phyloP scores from a whole-genome alignment of 2,797 vertebrate genomes.

The Telmatherina bonti region DNA sequence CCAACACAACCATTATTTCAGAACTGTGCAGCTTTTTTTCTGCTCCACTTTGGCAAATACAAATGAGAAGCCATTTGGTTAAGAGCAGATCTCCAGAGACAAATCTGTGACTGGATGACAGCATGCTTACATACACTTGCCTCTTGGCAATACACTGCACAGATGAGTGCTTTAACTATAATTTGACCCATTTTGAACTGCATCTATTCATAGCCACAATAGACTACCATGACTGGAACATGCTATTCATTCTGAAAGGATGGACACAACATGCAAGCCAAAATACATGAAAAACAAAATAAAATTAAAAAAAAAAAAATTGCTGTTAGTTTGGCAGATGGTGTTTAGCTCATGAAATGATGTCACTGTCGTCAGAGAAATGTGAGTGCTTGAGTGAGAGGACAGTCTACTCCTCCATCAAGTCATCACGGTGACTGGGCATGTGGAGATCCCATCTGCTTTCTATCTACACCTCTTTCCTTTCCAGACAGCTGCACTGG shows the following conservation, averaged over 20 bases:
- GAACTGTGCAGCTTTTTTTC: conserved; percentile 18
- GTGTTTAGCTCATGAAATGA: conserved; percentile 54
- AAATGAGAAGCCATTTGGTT: conserved; percentile 65
- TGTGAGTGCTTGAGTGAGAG: conserved; percentile 13
- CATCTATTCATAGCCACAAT: conserved; percentile 79
- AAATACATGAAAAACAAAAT: conserved; percentile 13
- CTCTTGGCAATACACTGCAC: conserved; percentile 81
- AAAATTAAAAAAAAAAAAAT: not conserved
- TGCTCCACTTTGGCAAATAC: conserved; percentile 59
- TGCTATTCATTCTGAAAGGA: conserved; percentile 63
- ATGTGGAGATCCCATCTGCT: conserved; percentile 74
- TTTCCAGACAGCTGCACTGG: conserved; percentile 59
- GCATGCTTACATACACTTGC: conserved; percentile 79
- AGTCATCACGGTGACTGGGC: conserved; percentile 58
- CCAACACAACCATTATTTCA: conserved; percentile 14
- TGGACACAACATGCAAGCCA: conserved; percentile 34
- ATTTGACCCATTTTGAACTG: conserved; percentile 83
- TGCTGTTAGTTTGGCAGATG: conserved; percentile 52
- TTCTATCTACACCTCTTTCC: conserved; percentile 57
- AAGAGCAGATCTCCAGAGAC: conserved; percentile 74
- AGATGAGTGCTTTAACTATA: conserved; percentile 82
- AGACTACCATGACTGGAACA: conserved; percentile 52
- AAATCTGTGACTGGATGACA: conserved; percentile 78
- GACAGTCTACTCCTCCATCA: conserved; percentile 27
- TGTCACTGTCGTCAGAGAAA: conserved; percentile 32